Conservation (phyloP, 2,113 vertebrate genomes). For the Phalacrocorax brasilianus region DNA sequence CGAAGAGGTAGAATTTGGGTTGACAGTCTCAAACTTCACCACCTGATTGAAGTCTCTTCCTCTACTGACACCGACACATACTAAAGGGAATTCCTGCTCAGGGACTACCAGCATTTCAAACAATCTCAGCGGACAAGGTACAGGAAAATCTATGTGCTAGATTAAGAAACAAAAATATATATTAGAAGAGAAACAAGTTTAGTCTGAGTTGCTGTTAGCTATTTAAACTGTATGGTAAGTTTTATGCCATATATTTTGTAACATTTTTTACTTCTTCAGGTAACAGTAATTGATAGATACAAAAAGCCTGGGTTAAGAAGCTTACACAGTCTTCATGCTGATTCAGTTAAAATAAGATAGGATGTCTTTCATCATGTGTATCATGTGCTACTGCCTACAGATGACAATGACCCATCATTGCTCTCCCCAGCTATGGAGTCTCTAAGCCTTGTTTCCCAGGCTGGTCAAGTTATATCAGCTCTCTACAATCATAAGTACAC, state of each 20-base stretch:
- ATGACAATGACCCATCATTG: neutral
- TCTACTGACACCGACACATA: conserved; percentile 94
- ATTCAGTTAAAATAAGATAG: neutral
- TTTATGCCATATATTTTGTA: neutral
- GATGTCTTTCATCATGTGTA: neutral
- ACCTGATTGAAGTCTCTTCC: conserved; percentile 94
- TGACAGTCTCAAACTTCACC: conserved; percentile 94
- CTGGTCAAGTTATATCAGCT: neutral
- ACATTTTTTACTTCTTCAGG: neutral
- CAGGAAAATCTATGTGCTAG: conserved; percentile 94
- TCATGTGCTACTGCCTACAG: neutral
- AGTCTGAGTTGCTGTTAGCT: neutral
- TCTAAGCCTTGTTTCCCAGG: neutral
- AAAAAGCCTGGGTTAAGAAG: neutral
- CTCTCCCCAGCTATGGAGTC: neutral
- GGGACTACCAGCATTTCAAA: conserved; percentile 99
- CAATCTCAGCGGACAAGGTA: conserved; percentile 92
- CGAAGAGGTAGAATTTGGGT: conserved; percentile 92
- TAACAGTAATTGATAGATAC: neutral
- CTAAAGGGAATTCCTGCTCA: conserved; percentile 92
- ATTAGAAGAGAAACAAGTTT: conserved; percentile 8
- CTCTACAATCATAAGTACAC: neutral
- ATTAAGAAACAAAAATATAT: conserved; percentile 25
- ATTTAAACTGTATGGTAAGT: neutral
- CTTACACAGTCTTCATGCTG: neutral